phyloP scores from a whole-genome alignment of 2,888 invertebrate genomes.

The Pegoplata infirma region DNA sequence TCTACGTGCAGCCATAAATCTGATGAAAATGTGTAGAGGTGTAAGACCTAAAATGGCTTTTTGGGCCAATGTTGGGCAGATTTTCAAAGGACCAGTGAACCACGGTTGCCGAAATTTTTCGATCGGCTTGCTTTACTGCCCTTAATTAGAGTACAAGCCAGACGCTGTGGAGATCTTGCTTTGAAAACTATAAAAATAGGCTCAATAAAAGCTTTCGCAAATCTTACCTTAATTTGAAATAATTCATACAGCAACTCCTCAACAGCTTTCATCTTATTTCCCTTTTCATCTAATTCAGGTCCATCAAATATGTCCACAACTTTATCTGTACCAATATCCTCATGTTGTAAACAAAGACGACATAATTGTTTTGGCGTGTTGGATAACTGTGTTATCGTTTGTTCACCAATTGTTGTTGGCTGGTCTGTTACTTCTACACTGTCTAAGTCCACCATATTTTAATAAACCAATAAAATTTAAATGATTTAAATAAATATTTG shows the following conservation, averaged over 20 bases:
- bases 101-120: no score
- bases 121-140: no score
- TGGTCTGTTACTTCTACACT: constrained; percentile 7
- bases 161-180: no score
- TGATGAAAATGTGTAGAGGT: no score
- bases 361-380: constrained; percentile 74
- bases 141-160: no score
- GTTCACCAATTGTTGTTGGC: constrained; percentile 6
- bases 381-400: not conserved
- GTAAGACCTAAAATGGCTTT: no score
- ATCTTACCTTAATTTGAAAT: constrained; percentile 77
- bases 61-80: no score
- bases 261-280: constrained; percentile 71
- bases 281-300: constrained; percentile 69
- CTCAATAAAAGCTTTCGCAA: no score
- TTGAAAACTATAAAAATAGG: no score
- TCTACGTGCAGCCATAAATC: no score
- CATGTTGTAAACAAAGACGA: constrained; percentile 83
- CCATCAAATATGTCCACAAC: constrained; percentile 83
- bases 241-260: constrained; percentile 80
- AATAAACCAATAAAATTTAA: not conserved
- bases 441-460: constrained; percentile 60
- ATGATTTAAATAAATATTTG: not conserved
- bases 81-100: no score
- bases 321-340: constrained; percentile 80